Evolutionary conservation across 2,797 vertebrate species (phyloP), one percentile per base, ranked within the genome.

Genomic region (Acrossocheilus wenchowensis): DNA sequence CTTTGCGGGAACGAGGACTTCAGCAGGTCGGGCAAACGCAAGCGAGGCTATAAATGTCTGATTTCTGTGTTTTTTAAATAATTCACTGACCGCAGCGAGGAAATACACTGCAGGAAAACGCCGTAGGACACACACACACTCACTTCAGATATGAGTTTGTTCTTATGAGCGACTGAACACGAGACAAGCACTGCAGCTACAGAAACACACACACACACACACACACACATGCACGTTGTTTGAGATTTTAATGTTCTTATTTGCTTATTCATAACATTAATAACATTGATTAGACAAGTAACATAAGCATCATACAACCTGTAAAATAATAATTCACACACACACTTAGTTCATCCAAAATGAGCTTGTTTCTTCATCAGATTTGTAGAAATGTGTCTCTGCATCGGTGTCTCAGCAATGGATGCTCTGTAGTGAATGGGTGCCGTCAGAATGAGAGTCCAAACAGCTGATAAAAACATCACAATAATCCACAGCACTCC

Each of bases 61-160:
- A 81, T 66, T 81, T 81, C 26, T 66, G 1, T 14, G 30, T 48
- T 66, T 43, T 74, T 80, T 21, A 19, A 23, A 81, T 48, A 81
- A 81, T 48, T 81, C 60, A 66, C 41, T 23, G 39, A 80, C n/a
- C 17, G 11, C 14, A 11, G 41, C 0, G 41, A 11, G n/a, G 6
- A 66, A 50, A 36, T 66, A 66, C 62, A 68, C 62, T 8, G 78
- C n/a, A 45, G 60, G 41, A 81, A 54, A 79, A 26, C 36, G 5
- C 39, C 0, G 23, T 0, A 43, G 78, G n/a, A 43, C 36, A 60
- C 77, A 60, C 77, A 78, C 77, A 78, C 21, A 9, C 62, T 60
- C 77, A 78, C 54, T 62, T 79, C 2, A 64, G 57, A 79, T 60
- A 23, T 60, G 14, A 15, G 54, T 26, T 41, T 2, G 19, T 60